These are phyloP conservation scores for Diachasma alloeum DNA, from an alignment of 1,140 invertebrate genomes.

Conservation along the genomic window DNA sequence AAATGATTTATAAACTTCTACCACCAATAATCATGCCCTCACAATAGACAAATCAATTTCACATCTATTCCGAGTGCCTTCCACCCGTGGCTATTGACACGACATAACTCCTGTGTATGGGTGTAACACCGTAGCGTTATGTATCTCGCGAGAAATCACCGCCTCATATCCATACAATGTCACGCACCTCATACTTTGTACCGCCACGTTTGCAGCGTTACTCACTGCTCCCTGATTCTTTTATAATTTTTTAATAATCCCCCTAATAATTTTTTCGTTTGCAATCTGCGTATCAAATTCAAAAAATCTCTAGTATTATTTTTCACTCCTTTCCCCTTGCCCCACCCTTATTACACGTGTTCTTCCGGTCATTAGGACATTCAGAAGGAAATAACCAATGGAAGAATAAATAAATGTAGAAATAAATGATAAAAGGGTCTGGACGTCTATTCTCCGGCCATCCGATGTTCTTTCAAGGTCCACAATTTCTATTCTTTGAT, in stretches of 20 bases:
- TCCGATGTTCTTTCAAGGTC: too few relatives aligned
- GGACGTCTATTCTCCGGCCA: too few relatives aligned
- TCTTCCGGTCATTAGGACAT: too few relatives aligned
- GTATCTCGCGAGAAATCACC: constrained; percentile 52
- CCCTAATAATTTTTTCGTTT: background rate
- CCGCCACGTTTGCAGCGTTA: constrained; percentile 15
- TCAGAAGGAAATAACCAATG: too few relatives aligned
- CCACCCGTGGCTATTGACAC: background rate
- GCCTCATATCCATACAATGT: constrained; percentile 64
- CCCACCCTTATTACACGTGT: background rate
- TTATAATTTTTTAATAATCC: background rate
- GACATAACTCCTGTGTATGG: background rate
- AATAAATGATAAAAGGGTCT: too few relatives aligned
- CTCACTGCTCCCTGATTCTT: background rate
- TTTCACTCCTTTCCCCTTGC: too few relatives aligned
- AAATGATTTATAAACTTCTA: too few relatives aligned
- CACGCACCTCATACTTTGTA: constrained; percentile 46
- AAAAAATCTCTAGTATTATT: background rate
- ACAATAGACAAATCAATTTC: background rate
- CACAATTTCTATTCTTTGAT: too few relatives aligned
- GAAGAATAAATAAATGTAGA: too few relatives aligned
- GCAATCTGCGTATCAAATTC: background rate
- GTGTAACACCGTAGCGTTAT: constrained; percentile 1
- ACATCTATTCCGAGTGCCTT: background rate
- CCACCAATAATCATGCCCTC: too few relatives aligned